Conservation (phyloP, 1,140 invertebrate genomes). For the Apis florea region DNA sequence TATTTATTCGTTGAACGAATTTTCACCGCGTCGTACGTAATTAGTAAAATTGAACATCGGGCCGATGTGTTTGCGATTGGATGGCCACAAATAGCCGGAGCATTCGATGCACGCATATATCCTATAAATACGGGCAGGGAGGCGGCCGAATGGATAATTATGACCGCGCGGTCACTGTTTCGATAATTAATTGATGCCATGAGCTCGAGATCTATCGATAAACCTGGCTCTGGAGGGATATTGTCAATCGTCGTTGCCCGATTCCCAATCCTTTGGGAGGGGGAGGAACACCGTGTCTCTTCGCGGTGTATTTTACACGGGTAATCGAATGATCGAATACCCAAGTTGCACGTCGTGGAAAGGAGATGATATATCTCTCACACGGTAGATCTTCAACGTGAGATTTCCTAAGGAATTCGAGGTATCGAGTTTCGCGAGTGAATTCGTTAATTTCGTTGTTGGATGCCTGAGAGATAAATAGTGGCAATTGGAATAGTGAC, state of each 20-base stretch:
- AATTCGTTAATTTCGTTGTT: too few species aligned
- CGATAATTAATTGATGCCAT: conserved; percentile 55
- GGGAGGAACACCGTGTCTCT: neutral
- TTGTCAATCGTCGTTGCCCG: conserved; percentile 30
- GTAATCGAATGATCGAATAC: neutral
- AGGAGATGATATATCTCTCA: neutral
- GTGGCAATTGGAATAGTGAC: too few species aligned
- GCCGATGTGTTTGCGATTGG: conserved; percentile 52
- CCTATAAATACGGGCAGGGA: conserved; percentile 57
- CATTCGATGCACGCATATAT: conserved; percentile 37
- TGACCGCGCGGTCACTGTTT: conserved; percentile 64
- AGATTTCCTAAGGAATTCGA: neutral
- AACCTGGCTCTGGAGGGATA: neutral
- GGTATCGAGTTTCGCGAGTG: too few species aligned
- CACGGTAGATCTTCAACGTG: neutral
- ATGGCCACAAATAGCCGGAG: conserved; percentile 58
- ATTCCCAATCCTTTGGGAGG: neutral
- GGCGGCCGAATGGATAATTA: conserved; percentile 68
- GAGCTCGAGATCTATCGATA: conserved; percentile 34
- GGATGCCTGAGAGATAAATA: too few species aligned
- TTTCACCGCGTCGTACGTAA: conserved; percentile 56
- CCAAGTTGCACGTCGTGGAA: neutral
- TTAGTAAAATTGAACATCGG: conserved; percentile 57
- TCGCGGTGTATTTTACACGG: neutral
- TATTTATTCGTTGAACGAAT: conserved; percentile 23